Percentiles rank a stretch among this genome's conserved stretches.
Conservation (phyloP, 2,113 vertebrate genomes). For the Bos taurus region DNA sequence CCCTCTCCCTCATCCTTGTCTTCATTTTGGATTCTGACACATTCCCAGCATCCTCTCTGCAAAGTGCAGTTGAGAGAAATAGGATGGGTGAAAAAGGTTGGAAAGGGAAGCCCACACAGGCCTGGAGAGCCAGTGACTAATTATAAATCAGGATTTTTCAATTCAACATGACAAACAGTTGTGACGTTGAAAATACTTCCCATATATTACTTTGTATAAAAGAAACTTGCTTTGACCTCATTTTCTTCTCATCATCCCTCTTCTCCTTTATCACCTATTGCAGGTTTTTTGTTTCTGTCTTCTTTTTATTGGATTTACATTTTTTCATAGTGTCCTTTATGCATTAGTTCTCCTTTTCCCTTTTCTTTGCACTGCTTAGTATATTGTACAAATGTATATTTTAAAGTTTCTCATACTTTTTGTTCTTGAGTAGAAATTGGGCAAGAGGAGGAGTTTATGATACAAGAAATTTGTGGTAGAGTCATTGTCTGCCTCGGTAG, state of each 20-base stretch:
- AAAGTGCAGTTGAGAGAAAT: background rate
- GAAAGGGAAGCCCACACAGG: background rate
- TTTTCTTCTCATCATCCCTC: constrained; percentile 2
- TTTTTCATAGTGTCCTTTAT: background rate
- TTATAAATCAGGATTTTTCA: background rate
- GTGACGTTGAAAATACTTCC: background rate
- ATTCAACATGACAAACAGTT: background rate
- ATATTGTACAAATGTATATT: background rate
- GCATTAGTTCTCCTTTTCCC: background rate
- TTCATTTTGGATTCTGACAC: background rate
- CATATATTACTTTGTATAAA: background rate
- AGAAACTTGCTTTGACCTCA: background rate
- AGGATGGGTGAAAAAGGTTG: background rate
- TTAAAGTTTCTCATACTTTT: constrained; percentile 17
- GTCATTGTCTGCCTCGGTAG: constrained; percentile 18
- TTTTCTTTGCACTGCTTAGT: background rate
- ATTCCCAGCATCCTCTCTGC: background rate
- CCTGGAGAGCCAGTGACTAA: background rate
- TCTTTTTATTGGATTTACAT: constrained; percentile 5
- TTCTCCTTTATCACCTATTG: background rate
- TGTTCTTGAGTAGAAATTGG: constrained; percentile 11
- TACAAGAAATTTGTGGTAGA: background rate
- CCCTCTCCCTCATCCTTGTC: background rate
- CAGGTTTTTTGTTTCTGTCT: background rate
- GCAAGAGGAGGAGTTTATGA: background rate